Percentiles rank a stretch among this genome's conserved stretches.
These are phyloP conservation scores for Periparus ater DNA, from an alignment of 2,797 vertebrate genomes.

Conservation along the genomic window DNA sequence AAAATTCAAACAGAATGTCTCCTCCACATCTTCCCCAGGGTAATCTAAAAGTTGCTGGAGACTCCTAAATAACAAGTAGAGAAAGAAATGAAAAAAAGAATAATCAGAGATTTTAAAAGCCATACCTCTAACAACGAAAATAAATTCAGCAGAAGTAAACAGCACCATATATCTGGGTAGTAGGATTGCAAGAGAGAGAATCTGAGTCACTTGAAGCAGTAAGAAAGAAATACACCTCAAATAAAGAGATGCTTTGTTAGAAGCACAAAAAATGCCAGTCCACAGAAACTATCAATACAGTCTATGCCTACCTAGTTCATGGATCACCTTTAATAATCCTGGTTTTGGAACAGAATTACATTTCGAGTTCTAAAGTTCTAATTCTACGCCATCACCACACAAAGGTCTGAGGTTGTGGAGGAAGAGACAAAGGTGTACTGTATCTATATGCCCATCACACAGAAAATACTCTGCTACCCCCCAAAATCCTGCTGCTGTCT, in stretches of 20 bases:
- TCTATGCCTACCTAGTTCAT: neutral
- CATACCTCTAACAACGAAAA: neutral
- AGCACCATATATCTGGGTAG: neutral
- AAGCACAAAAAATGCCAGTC: neutral
- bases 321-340: neutral
- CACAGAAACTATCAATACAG: neutral
- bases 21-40: slow-evolving; percentile 88
- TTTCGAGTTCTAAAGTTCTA: neutral
- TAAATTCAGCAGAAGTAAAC: neutral
- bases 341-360: neutral
- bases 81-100: neutral
- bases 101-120: neutral
- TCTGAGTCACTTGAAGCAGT: neutral
- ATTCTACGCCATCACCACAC: neutral
- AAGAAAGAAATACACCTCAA: neutral
- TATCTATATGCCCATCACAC: neutral
- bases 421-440: neutral
- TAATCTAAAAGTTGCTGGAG: slow-evolving; percentile 94
- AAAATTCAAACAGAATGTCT: slow-evolving; percentile 94
- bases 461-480: neutral
- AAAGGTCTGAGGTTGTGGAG: neutral
- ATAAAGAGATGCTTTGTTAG: neutral
- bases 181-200: neutral
- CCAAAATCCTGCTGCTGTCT: neutral
- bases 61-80: slow-evolving; percentile 79